These are phyloP conservation scores for Labeo catla DNA, from an alignment of 2,113 vertebrate genomes.

Conservation along the genomic window DNA sequence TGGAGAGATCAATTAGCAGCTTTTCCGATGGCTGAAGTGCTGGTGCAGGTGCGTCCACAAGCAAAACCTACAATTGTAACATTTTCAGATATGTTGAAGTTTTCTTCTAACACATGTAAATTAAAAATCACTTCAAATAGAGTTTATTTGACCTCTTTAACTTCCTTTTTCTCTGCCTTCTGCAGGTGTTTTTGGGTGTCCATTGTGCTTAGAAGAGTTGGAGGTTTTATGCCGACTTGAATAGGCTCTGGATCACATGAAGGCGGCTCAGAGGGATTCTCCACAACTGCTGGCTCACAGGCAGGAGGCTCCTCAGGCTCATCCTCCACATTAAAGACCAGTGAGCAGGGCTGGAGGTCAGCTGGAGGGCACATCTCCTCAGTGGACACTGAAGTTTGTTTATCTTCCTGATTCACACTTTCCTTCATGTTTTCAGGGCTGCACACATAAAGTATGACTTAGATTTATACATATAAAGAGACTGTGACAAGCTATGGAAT, in stretches of 20 bases:
- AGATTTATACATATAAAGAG: background rate
- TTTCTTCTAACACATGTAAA: no score
- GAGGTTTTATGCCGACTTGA: slow-evolving; percentile 24
- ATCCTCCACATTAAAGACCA: slow-evolving; percentile 69
- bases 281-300: slow-evolving; percentile 22
- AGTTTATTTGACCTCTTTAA: slow-evolving; percentile 53
- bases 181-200: slow-evolving; percentile 31
- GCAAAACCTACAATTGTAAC: slow-evolving; percentile 65
- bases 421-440: slow-evolving; percentile 47
- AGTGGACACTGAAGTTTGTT: background rate
- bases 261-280: background rate
- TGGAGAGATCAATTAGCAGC: slow-evolving; percentile 77
- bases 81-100: background rate
- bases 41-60: slow-evolving; percentile 74
- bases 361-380: slow-evolving; percentile 10
- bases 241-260: slow-evolving; percentile 2
- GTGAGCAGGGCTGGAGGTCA: slow-evolving; percentile 59
- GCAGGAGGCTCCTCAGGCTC: slow-evolving; percentile 40
- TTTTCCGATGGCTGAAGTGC: slow-evolving; percentile 68
- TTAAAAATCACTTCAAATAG: background rate
- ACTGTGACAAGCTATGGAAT: background rate
- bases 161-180: slow-evolving; percentile 56
- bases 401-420: slow-evolving; percentile 10
- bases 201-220: slow-evolving; percentile 41
- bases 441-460: background rate